phyloP scores from a whole-genome alignment of 2,797 vertebrate species.

The Streptopelia turtur region DNA sequence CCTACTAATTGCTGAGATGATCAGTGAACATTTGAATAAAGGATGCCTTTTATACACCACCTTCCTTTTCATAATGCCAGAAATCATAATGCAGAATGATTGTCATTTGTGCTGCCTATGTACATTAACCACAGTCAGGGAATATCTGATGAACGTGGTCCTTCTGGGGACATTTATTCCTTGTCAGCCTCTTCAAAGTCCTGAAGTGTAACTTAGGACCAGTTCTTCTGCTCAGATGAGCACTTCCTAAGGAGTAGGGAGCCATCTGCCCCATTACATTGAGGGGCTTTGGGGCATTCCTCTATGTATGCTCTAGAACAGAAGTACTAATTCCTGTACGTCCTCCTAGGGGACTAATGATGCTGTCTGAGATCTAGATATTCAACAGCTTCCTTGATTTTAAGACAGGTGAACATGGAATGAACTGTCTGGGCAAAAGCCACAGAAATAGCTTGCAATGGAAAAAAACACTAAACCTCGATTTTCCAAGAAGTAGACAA shows the following conservation, averaged over 20 bases:
- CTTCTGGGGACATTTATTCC: neutral
- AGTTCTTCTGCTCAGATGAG: neutral
- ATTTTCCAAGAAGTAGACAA: neutral
- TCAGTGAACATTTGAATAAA: neutral
- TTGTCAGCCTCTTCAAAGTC: neutral
- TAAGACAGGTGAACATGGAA: neutral
- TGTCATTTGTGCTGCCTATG: neutral
- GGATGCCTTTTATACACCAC: neutral
- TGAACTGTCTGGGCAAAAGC: neutral
- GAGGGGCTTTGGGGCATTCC: neutral
- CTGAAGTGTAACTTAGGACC: neutral
- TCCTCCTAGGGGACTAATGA: neutral
- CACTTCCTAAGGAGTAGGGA: neutral
- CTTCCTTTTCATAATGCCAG: neutral
- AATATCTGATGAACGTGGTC: neutral
- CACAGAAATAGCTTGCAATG: neutral
- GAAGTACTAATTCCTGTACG: neutral
- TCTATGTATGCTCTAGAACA: neutral
- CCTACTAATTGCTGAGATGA: neutral
- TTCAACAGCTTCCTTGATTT: neutral
- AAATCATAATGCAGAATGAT: neutral
- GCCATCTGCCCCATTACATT: accelerated
- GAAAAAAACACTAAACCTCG: accelerated
- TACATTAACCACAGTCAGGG: neutral
- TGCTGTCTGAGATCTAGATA: neutral